A percentile compares a stretch with the other conserved stretches of the same genome.
phyloP scores from a whole-genome alignment of 2,113 vertebrate genomes.

The Spheniscus mendiculus region DNA sequence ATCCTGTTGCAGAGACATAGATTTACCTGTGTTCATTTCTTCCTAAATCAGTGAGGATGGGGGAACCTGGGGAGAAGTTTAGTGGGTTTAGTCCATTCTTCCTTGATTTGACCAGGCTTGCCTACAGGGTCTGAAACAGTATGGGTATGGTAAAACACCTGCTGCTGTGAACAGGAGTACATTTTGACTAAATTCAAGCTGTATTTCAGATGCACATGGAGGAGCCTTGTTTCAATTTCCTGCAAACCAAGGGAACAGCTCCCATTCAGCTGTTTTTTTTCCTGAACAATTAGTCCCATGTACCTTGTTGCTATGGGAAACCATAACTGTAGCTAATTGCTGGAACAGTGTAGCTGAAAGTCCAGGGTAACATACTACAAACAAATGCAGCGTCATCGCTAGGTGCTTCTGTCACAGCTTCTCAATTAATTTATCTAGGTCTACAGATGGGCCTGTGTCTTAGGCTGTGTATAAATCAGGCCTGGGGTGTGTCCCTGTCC shows the following conservation, averaged over 20 bases:
- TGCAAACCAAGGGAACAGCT: conserved; percentile 82
- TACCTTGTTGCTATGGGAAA: background rate
- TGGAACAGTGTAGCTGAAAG: background rate
- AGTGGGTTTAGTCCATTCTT: background rate
- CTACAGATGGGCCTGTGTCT: background rate
- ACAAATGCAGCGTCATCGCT: background rate
- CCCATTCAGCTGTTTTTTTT: background rate
- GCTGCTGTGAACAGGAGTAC: background rate
- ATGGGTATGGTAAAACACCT: background rate
- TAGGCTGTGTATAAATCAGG: background rate
- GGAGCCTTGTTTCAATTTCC: conserved; percentile 85
- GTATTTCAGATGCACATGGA: conserved; percentile 82
- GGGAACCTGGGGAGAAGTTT: background rate
- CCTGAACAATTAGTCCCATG: background rate
- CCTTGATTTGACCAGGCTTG: background rate
- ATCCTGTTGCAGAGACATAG: background rate
- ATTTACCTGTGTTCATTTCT: background rate
- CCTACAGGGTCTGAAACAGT: background rate
- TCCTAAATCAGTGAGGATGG: background rate
- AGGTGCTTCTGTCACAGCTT: background rate
- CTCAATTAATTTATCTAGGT: background rate
- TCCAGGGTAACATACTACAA: background rate
- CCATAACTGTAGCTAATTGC: background rate
- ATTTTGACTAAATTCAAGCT: background rate
- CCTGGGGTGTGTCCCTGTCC: background rate